Conservation (phyloP, 1,140 invertebrate species). For the Hermatobates lingyangjiaoensis region DNA sequence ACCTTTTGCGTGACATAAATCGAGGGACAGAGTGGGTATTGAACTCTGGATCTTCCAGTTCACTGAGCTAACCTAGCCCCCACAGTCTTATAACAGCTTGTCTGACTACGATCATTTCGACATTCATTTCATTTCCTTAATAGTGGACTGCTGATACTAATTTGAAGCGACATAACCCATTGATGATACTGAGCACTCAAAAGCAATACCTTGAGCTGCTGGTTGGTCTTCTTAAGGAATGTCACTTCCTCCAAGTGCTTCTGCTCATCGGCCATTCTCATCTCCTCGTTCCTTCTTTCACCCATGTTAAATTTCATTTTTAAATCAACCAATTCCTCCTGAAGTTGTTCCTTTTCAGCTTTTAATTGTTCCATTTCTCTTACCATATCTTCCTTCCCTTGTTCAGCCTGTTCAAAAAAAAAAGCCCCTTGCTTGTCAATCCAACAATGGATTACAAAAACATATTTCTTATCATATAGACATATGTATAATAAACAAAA, state of each 20-base stretch:
- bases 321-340: slow-evolving; percentile 60
- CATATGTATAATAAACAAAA: no score
- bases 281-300: slow-evolving; percentile 65
- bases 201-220: slow-evolving; percentile 60
- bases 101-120: background rate
- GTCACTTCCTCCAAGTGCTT: slow-evolving; percentile 79
- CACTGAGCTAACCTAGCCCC: background rate
- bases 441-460: no score
- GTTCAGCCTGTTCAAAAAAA: slow-evolving; percentile 28
- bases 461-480: no score
- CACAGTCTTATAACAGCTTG: background rate
- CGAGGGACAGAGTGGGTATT: background rate
- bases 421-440: no score
- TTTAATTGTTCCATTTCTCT: slow-evolving; percentile 37
- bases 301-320: slow-evolving; percentile 11
- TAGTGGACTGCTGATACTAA: background rate
- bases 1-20: background rate
- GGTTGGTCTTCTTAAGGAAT: slow-evolving; percentile 81
- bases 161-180: background rate
- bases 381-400: slow-evolving; percentile 52
- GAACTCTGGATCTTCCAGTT: background rate
- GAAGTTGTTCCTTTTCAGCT: slow-evolving; percentile 48
- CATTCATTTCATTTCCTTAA: background rate
- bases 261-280: slow-evolving; percentile 69
- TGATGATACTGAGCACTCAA: background rate